phyloP scores from a whole-genome alignment of 2,113 vertebrate genomes.

The Dicentrarchus labrax region DNA sequence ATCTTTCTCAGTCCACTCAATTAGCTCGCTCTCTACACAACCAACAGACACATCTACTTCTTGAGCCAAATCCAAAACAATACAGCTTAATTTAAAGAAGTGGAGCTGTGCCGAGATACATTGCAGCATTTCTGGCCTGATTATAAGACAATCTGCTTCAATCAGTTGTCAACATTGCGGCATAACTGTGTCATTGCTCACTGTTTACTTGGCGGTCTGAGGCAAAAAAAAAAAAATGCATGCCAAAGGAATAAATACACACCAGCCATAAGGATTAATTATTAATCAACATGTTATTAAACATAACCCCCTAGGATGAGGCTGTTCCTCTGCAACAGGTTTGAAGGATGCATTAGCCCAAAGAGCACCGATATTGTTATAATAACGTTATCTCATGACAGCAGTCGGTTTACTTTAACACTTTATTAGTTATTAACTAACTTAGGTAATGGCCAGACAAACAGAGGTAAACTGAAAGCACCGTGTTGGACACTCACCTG shows the following conservation, averaged over 20 bases:
- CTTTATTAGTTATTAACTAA: background rate
- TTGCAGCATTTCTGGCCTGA: background rate
- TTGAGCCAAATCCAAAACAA: background rate
- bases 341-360: background rate
- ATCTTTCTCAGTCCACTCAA: background rate
- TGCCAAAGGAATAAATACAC: background rate
- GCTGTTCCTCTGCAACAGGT: slow-evolving; percentile 21
- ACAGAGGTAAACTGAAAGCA: background rate
- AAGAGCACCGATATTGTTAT: no score
- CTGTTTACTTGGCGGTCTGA: no score
- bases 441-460: background rate
- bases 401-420: background rate
- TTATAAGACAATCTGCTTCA: background rate
- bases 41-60: no score
- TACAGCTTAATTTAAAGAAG: background rate
- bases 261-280: background rate
- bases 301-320: background rate
- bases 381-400: background rate
- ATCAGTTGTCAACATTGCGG: background rate
- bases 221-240: background rate
- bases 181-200: background rate
- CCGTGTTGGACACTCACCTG: background rate
- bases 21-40: background rate
- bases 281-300: background rate
- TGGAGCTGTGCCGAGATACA: background rate